Percentiles rank a stretch among this genome's conserved stretches.
These are phyloP conservation scores for Lindbergichthys nudifrons DNA, from an alignment of 2,797 vertebrate genomes.

Conservation along the genomic window DNA sequence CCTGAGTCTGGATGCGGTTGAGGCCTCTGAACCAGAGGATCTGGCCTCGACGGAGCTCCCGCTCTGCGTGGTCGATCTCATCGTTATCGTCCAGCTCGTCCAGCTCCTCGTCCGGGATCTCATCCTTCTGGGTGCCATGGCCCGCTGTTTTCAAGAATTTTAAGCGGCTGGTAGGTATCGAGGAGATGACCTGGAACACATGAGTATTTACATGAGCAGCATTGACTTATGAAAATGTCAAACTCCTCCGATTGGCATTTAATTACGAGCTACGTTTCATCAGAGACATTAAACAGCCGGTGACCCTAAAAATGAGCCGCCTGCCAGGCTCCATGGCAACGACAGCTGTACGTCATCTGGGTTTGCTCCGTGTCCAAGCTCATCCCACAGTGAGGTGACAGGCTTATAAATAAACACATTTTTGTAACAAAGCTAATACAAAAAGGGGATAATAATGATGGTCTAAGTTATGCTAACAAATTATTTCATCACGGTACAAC, in stretches of 20 bases:
- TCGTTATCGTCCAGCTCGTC: conserved; percentile 96
- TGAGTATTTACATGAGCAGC: conserved; percentile 10
- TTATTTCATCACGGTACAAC: too few relatives aligned
- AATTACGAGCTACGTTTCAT: conserved; percentile 6
- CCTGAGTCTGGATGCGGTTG: conserved; percentile 99
- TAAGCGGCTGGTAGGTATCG: conserved; percentile 96
- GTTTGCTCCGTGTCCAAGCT: too few relatives aligned
- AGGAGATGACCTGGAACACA: conserved; percentile 91
- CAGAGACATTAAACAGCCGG: conserved; percentile 19
- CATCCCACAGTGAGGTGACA: too few relatives aligned
- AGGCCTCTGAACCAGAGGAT: conserved; percentile 99
- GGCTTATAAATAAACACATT: too few relatives aligned
- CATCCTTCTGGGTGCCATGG: conserved; percentile 97
- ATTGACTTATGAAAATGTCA: not conserved
- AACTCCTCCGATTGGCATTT: conserved; percentile 13
- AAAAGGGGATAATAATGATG: too few relatives aligned
- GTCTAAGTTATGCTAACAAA: too few relatives aligned
- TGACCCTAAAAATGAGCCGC: conserved; percentile 39
- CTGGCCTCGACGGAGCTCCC: conserved; percentile 96
- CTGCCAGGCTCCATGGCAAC: not conserved
- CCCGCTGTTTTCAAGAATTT: conserved; percentile 98
- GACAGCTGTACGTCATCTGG: too few relatives aligned
- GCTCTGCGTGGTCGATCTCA: conserved; percentile 97
- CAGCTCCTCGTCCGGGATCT: conserved; percentile 97
- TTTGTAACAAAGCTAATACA: too few relatives aligned